A percentile compares a stretch with the other conserved stretches of the same genome.
phyloP scores from a whole-genome alignment of 2,113 vertebrate species.

The Neopipo cinnamomea region DNA sequence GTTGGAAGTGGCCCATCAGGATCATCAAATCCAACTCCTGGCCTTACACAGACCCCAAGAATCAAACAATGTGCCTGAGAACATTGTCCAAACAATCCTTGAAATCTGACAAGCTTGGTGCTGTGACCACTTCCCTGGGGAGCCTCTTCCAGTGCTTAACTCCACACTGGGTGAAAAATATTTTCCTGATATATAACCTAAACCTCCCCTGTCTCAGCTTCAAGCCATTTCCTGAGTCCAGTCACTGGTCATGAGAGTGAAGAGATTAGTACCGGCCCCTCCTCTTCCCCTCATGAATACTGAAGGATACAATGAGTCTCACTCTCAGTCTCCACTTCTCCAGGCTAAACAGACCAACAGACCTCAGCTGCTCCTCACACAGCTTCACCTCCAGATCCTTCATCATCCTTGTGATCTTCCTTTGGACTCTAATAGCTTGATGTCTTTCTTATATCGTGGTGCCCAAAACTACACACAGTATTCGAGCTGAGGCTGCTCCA shows the following conservation, averaged over 20 bases:
- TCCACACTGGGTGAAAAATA: background rate
- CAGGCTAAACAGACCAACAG: background rate
- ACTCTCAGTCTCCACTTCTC: background rate
- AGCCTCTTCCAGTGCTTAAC: background rate
- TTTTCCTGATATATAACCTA: background rate
- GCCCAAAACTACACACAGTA: background rate
- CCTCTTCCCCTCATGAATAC: background rate
- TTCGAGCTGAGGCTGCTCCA: rapidly evolving
- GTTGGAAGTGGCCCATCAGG: no score
- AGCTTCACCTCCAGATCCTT: background rate
- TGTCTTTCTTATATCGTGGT: background rate
- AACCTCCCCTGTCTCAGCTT: background rate
- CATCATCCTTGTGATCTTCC: background rate
- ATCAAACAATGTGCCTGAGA: background rate
- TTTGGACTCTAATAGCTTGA: background rate
- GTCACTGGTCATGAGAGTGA: background rate
- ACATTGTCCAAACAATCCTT: background rate
- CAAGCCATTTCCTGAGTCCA: background rate
- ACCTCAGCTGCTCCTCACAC: rapidly evolving
- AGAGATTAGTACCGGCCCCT: background rate
- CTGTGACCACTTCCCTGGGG: background rate
- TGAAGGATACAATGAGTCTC: no score
- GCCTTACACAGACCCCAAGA: background rate
- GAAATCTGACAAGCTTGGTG: no score
- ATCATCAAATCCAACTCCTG: background rate